Base-by-base conservation (phyloP, 2,888 invertebrate species). In the Parascotia fuliginaria region DNA sequence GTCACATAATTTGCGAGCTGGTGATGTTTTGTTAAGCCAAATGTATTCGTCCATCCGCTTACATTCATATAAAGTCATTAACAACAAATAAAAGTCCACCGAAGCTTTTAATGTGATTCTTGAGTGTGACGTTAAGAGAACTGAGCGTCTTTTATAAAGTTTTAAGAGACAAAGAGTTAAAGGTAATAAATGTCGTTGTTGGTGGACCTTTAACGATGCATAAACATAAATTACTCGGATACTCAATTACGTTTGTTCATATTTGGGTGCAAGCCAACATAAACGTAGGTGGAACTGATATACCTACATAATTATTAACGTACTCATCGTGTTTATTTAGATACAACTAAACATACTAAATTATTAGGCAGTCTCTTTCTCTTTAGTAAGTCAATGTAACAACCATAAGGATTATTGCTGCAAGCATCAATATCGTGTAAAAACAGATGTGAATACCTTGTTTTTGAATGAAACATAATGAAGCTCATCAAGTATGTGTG, bases 11-110 rank as follows among this genome's bases (percentile, higher is more conserved):
- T 50, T 55, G 64, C 58, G 52, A 61, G 67, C 61, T 71, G 79
- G 77, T 78, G 80, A 76, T 77, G 56, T 51, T 63, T 72, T 63
- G 60, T 60, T 68, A 74, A 78, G 67, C 77, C 76, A 68, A n/a
- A n/a, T 55, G 47, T 67, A 70, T 69, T 70, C 68, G 46, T 57
- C 67, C 60, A 44, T 32, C 60, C 56, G 81, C 78, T 85, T 80
- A 73, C 74, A 83, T 82, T 64, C 44, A 52, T 70, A 79, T 81
- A 76, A 78, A 79, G 68, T 58, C 71, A 76, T 79, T 76, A 73
- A 77, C 63, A 56, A 60, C 42, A 60, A 74, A 80, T 77, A 78
- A 81, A 81, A 70, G 43, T 66, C 47, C 57, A 63, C 42, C 39
- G 45, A 73, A 55, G 73, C 79, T 81, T 83, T 83, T 80, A 80